Evolutionary conservation across 2,797 vertebrate species (phyloP), one percentile per base, ranked within the genome.

Genomic region (Choloepus didactylus): DNA sequence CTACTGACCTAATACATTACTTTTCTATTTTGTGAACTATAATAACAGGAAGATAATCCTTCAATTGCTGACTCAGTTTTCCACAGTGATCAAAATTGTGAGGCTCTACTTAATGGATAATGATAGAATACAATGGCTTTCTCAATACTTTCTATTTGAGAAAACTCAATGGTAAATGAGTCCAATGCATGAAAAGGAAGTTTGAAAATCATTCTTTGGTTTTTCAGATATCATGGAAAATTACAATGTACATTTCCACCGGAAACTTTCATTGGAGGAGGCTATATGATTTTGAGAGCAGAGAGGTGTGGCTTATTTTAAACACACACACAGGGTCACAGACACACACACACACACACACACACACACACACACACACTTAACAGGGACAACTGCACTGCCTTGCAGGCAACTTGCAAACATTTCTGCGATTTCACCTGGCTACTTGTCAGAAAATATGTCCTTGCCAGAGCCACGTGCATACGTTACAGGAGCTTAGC

Each of bases 401-500:
- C 41, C 29, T n/a, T 41, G 67, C 29, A 91, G 31, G 44, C 80
- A 91, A 76, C 66, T 62, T 81, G 76, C 51, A 89, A 59, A 67
- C 62, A 27, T 81, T 90, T 27, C 77, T 83, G 21, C 95, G 95
- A 94, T 91, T 67, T 95, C 89, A 95, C 67, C 49, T 54, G 35
- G 73, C 80, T 95, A 18, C 87, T 86, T 98, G 98, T 97, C 97
- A 98, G 97, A 66, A 62, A 82, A 16, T 75, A 59, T 19, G 73
- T 94, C 84, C 75, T 0, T 0, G 86, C 49, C 59, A 16, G 1
- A 6, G 2, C 31, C 87, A 44, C 93, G 94, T 82, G 92, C 86
- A 94, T 85, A 97, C 97, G 98, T 98, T 94, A 96, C 96, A 97
- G 97, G 97, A 98, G 97, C 97, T 97, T 96, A 93, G 76, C 97